A percentile compares a stretch with the other conserved stretches of the same genome.
These are phyloP conservation scores for Hecatera dysodea DNA, from an alignment of 2,888 invertebrate genomes.

Conservation along the genomic window DNA sequence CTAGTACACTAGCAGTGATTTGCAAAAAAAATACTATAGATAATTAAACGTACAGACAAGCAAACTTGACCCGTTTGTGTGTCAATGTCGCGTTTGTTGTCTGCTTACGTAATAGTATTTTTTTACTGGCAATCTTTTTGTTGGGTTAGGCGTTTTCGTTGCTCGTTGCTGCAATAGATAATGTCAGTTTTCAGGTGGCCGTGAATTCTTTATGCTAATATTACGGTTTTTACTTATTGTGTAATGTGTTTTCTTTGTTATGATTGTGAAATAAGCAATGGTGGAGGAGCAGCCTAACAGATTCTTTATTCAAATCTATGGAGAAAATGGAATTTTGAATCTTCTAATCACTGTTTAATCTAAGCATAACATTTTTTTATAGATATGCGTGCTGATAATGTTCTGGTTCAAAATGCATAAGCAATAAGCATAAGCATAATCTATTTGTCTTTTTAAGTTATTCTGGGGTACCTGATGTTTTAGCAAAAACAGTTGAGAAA, in stretches of 20 bases:
- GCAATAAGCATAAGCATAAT: too few relatives aligned
- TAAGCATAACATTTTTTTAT: too few relatives aligned
- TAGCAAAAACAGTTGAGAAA: too few relatives aligned
- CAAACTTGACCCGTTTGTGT: slow-evolving; percentile 61
- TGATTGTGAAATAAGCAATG: not conserved
- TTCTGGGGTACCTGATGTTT: too few relatives aligned
- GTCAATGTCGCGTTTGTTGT: slow-evolving; percentile 55
- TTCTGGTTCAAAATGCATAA: too few relatives aligned
- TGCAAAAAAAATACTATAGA: slow-evolving; percentile 21
- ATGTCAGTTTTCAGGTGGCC: slow-evolving; percentile 29
- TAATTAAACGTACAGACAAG: slow-evolving; percentile 31
- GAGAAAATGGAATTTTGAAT: too few relatives aligned
- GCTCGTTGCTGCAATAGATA: slow-evolving; percentile 29
- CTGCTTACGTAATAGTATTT: slow-evolving; percentile 43
- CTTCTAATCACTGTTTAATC: too few relatives aligned
- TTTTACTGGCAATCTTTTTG: slow-evolving; percentile 41
- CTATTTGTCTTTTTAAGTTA: too few relatives aligned
- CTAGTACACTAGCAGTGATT: slow-evolving; percentile 17
- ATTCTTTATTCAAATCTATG: too few relatives aligned
- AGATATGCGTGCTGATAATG: too few relatives aligned
- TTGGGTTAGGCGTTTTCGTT: slow-evolving; percentile 29
- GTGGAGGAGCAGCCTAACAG: too few relatives aligned
- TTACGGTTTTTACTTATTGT: slow-evolving; percentile 29
- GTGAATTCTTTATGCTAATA: slow-evolving; percentile 36
- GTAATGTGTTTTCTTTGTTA: slow-evolving; percentile 19